Conservation (phyloP, 2,888 invertebrate genomes). For the Rugalucina vietnamica region DNA sequence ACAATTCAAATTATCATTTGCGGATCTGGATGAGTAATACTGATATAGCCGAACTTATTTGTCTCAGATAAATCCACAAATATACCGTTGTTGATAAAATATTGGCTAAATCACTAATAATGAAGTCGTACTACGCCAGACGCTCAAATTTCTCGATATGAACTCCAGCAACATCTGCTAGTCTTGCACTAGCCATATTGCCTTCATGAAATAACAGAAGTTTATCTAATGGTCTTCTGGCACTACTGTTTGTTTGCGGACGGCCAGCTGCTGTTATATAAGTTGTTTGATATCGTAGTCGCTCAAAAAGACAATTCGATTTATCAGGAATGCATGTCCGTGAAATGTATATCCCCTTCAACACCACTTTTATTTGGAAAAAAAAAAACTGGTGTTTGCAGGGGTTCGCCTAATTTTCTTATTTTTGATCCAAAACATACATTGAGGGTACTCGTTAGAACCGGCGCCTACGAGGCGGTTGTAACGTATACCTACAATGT, state of each 20-base stretch:
- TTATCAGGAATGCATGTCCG: background rate
- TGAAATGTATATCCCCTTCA: background rate
- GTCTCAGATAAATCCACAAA: background rate
- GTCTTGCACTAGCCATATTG: background rate
- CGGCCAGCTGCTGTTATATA: no score
- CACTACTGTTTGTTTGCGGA: no score
- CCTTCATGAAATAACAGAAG: background rate
- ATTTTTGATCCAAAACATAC: background rate
- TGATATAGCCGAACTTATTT: no score
- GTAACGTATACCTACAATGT: no score
- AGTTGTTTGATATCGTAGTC: no score
- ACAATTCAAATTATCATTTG: no score
- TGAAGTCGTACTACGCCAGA: background rate
- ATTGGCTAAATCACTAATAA: conserved; percentile 8
- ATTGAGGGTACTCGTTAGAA: background rate
- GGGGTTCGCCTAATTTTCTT: background rate
- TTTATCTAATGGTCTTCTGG: background rate
- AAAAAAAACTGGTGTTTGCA: background rate
- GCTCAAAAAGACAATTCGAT: no score
- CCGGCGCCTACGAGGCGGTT: no score
- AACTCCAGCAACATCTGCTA: background rate
- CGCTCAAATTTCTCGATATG: conserved; percentile 13
- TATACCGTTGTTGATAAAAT: background rate
- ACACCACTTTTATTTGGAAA: background rate
- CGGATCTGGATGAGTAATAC: no score